Base-by-base conservation (phyloP, 2,113 vertebrate genomes). In the Leiothrix lutea region DNA sequence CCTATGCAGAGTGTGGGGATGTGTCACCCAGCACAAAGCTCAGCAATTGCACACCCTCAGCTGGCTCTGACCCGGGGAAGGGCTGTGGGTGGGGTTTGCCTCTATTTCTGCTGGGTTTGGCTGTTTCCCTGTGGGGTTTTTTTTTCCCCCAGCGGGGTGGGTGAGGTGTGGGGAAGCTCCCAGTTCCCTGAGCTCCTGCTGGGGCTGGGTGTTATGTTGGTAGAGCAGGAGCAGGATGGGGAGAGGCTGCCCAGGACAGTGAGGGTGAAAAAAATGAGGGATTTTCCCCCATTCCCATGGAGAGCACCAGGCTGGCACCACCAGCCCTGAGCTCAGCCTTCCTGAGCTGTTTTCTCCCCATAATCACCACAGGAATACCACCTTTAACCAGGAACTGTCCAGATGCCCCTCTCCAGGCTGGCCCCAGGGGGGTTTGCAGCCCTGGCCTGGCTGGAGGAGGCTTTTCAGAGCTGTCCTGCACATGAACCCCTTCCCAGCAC, bases 401-500 rank as follows among this genome's bases (percentile, higher is more conserved):
- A 36, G 51, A n/a, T 26, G 4, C 42, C 44, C 21, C 54, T 29
- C 2, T 0, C n/a, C 62, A 83, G 64, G n/a, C 42, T 35, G 35
- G 31, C 14, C 53, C 19, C 0, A 24, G 0, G 20, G 33, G 9
- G 5, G 6, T 9, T 11, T 79, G 45, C 45, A 90, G 66, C 38
- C 47, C 14, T 4, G 64, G 9, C 24, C 58, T 57, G 88, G 45
- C 71, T 4, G 3, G 11, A 1, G 4, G 33, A 67, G 44, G 91
- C 22, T 40, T 61, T 86, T 88, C 19, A 15, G 38, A 7, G 19
- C 65, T 96, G 90, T 94, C 92, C 95, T 86, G 54, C 90, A 61
- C 24, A 5, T 96, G 93, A 96, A 90, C 88, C 64, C 97, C 64
- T 47, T 86, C 90, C 93, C 87, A 54, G 48, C 9, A 9, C 64